Evolutionary conservation across 2,113 vertebrate genomes (phyloP), one percentile per base, ranked within the genome.

Genomic region (Puntigrus tetrazona): DNA sequence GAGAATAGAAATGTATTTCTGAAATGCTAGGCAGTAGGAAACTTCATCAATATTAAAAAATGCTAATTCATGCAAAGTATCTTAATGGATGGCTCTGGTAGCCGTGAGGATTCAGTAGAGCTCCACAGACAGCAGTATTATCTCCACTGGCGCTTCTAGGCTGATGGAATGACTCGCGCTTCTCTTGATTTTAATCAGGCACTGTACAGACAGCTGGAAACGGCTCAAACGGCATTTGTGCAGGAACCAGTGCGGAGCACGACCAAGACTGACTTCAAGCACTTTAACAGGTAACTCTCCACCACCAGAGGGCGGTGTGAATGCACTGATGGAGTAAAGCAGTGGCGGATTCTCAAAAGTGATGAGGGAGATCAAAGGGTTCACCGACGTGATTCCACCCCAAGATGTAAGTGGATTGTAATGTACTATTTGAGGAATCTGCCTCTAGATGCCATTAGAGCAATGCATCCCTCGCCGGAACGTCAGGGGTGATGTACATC

Each of bases 221-320:
- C 16, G 0, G 13, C 82, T 78, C 63, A 65, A 55, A 55, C 1
- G n/a, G 63, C 7, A 20, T 55, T 47, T 29, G 9, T 73, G 63
- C 25, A 47, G 73, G 79, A 87, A 25, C 82, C 78, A 11, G 27
- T 13, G 0, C 9, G 31, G 43, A 87, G 87, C 76, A 88, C 81
- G 1, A 5, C 67, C 67, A 81, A 84, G 7, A 31, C 79, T 0
- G 87, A 87, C 67, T 84, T 88, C 84, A 88, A 84, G 45, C 59
- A 7, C 47, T 88, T 84, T 69, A 79, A 76, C 84, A 85, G 84
- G 81, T 89, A 84, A 80, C 25, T 20, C 2, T 45, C n/a, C 41
- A 52, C 63, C 87, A 87, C 85, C 59, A 88, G 85, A 81, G 63
- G 85, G 88, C 72, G 77, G 85, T 85, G 27, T 81, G 76, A 59